Percentiles rank a stretch among this genome's conserved stretches.
Conservation (phyloP, 1,140 invertebrate species). For the Procambarus clarkii region DNA sequence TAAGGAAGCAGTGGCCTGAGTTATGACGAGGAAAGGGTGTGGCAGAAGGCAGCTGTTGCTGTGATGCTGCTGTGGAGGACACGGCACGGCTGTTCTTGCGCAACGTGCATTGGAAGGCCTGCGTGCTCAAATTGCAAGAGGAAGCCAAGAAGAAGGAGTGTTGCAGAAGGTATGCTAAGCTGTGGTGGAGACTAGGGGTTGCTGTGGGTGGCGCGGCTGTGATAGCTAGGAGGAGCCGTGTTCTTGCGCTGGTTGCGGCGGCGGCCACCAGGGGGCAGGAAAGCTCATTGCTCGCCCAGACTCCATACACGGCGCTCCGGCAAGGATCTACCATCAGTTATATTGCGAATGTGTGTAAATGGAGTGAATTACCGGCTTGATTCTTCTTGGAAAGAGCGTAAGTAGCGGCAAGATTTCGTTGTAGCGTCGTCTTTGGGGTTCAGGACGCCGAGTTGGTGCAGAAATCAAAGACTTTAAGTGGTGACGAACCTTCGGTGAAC, state of each 20-base stretch:
- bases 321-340: slow-evolving; percentile 64
- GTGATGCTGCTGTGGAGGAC: background rate
- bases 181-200: too few relatives aligned
- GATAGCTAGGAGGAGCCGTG: slow-evolving; percentile 48
- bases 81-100: too few relatives aligned
- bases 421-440: slow-evolving; percentile 32
- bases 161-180: background rate
- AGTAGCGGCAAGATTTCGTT: slow-evolving; percentile 59
- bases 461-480: slow-evolving; percentile 67
- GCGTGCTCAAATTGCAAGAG: too few relatives aligned
- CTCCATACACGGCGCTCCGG: slow-evolving; percentile 68
- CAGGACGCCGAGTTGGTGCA: slow-evolving; percentile 6
- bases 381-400: slow-evolving; percentile 72
- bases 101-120: too few relatives aligned
- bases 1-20: background rate
- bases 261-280: slow-evolving; percentile 66
- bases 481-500: slow-evolving; percentile 69
- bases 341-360: slow-evolving; percentile 69
- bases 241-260: slow-evolving; percentile 71
- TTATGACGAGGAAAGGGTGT: background rate
- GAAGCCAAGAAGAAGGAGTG: too few relatives aligned
- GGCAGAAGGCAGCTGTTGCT: slow-evolving; percentile 9
- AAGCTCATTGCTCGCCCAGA: slow-evolving; percentile 70
- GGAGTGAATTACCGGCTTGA: slow-evolving; percentile 54
- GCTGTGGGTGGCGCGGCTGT: slow-evolving; percentile 37